Percentiles rank a stretch among this genome's conserved stretches.
These are phyloP conservation scores for Colostygia pectinataria DNA, from an alignment of 2,888 invertebrate genomes.

Conservation along the genomic window DNA sequence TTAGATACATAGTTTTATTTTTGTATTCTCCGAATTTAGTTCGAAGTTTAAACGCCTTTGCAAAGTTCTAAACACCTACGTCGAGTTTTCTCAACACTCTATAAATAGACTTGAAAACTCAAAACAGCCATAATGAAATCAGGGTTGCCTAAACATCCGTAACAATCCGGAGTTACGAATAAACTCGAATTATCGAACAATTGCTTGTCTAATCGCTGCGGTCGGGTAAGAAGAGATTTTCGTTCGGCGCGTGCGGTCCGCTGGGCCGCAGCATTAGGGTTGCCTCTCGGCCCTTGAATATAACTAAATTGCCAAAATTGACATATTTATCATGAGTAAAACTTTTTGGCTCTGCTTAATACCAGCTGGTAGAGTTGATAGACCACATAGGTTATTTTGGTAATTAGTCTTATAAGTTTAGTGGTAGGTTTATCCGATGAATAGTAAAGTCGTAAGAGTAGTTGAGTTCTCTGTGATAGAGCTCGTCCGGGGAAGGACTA, in stretches of 20 bases:
- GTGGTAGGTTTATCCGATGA: too few relatives aligned
- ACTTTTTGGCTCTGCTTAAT: too few relatives aligned
- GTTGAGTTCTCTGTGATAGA: too few relatives aligned
- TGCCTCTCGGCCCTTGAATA: constrained; percentile 6
- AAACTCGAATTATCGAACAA: constrained; percentile 34
- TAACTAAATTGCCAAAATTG: too few relatives aligned
- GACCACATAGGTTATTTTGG: too few relatives aligned
- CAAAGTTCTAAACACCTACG: background rate
- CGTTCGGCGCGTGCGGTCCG: constrained; percentile 51
- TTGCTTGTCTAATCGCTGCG: constrained; percentile 51
- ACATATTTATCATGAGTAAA: too few relatives aligned
- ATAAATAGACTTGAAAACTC: background rate
- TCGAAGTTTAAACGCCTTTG: background rate
- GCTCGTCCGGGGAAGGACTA: too few relatives aligned
- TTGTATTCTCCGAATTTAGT: background rate
- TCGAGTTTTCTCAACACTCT: background rate
- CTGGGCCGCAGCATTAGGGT: constrained; percentile 44
- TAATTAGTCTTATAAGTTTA: too few relatives aligned
- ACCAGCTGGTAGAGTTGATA: too few relatives aligned
- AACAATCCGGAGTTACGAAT: constrained; percentile 21
- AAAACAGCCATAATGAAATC: constrained; percentile 16
- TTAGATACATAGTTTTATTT: background rate
- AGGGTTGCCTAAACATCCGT: constrained; percentile 21
- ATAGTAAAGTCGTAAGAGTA: too few relatives aligned
- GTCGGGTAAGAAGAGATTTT: constrained; percentile 50